Evolutionary conservation across 2,888 invertebrate species (phyloP).

Genomic region (Morpho helenor): DNA sequence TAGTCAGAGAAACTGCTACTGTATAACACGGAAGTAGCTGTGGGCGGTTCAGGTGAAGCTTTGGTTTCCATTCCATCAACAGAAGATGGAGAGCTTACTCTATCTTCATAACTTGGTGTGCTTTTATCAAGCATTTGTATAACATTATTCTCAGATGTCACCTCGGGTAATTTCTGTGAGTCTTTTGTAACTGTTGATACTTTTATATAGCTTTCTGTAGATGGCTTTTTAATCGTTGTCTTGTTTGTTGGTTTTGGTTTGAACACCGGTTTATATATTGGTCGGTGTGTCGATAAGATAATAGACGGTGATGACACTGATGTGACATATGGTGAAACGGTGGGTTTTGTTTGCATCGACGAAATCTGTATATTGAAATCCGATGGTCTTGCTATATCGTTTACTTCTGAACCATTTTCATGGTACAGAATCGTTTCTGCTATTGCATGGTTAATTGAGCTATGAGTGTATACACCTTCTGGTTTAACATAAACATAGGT

Average conservation of each 20-base stretch:
- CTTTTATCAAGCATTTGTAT: slow-evolving; percentile 81
- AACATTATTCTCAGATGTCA: slow-evolving; percentile 77
- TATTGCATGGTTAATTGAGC: slow-evolving; percentile 78
- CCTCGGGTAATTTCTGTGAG: slow-evolving; percentile 56
- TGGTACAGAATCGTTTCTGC: slow-evolving; percentile 83
- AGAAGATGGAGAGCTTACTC: slow-evolving; percentile 50
- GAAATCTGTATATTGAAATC: slow-evolving; percentile 74
- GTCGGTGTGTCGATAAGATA: slow-evolving; percentile 62
- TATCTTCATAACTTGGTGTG: slow-evolving; percentile 60
- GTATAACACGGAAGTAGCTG: slow-evolving; percentile 47
- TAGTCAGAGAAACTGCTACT: slow-evolving; percentile 52
- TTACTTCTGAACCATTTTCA: slow-evolving; percentile 75
- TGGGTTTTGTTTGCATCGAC: slow-evolving; percentile 71
- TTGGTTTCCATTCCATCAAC: slow-evolving; percentile 57
- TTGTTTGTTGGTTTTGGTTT: slow-evolving; percentile 69
- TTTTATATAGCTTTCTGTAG: slow-evolving; percentile 75
- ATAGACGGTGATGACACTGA: slow-evolving; percentile 48
- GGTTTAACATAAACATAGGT: slow-evolving; percentile 51
- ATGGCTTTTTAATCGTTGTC: slow-evolving; percentile 39
- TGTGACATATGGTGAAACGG: slow-evolving; percentile 48
- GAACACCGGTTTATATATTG: slow-evolving; percentile 74
- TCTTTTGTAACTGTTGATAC: slow-evolving; percentile 79
- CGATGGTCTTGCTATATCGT: slow-evolving; percentile 69
- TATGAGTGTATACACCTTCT: slow-evolving; percentile 63
- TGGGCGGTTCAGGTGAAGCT: slow-evolving; percentile 55